phyloP scores from a whole-genome alignment of 2,888 invertebrate species.

The Hydraecia micacea region DNA sequence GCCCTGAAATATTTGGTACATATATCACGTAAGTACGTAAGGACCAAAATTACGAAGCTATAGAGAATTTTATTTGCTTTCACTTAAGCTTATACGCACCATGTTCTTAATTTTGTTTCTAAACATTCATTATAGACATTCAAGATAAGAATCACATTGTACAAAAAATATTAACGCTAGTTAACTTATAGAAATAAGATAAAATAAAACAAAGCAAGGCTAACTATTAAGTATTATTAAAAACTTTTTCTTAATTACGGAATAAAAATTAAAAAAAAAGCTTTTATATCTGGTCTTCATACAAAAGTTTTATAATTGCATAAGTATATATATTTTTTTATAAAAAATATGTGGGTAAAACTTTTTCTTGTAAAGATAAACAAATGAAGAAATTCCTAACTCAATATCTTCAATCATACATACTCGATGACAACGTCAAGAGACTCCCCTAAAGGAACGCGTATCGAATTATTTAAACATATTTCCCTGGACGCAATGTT shows the following conservation, averaged over 20 bases:
- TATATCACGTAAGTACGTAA: neutral
- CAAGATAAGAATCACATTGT: neutral
- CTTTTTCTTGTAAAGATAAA: too few relatives aligned
- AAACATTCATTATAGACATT: neutral
- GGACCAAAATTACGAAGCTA: neutral
- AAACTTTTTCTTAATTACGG: neutral
- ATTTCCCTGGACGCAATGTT: conserved; percentile 76
- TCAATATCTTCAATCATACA: conserved; percentile 42
- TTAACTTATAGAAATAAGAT: neutral
- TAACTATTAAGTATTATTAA: neutral
- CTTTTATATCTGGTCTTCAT: too few relatives aligned
- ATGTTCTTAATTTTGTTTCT: neutral
- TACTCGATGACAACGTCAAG: conserved; percentile 12
- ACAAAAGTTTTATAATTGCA: too few relatives aligned
- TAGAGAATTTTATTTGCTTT: neutral
- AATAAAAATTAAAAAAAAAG: too few relatives aligned
- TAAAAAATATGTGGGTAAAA: too few relatives aligned
- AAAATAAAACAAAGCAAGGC: neutral
- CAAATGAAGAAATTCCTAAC: conserved; percentile 1
- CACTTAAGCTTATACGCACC: neutral
- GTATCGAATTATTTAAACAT: conserved; percentile 84
- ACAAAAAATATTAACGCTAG: too few relatives aligned
- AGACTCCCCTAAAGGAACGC: conserved; percentile 57
- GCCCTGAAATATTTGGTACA: neutral
- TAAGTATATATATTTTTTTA: too few relatives aligned